Evolutionary conservation across 2,888 invertebrate genomes (phyloP), one percentile per base, ranked within the genome.

Genomic region (Teleiodes luculella): DNA sequence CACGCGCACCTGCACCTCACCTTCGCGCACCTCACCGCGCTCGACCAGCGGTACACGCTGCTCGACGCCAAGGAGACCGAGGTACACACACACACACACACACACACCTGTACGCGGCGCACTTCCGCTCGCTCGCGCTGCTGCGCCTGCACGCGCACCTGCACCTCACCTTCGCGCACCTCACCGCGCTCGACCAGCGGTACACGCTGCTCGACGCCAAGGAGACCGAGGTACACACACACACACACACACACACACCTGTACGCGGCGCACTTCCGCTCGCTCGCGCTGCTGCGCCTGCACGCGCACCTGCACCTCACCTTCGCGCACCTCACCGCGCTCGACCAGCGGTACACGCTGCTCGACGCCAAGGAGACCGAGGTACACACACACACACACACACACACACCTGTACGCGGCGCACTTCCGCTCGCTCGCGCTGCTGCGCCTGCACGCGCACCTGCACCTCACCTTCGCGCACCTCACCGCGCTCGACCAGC

Each of bases 1-100:
- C 98, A 98, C 91, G 95, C 97, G 80, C 98, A 98, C 91, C 94
- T 98, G 87, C 98, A 98, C 92, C 95, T 97, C 91, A 96, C 98
- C 73, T 98, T 98, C 92, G 96, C 96, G 88, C 98, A 98, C 91
- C 94, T 98, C 87, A 97, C 97, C 76, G 95, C 94, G 76, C 90
- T 94, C 72, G 93, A 94, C 81, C 83, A 95, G 82, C 95, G 96
- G 83, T 98, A 97, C 92, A 93, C 94, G 83, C 93, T 98, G 80
- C 95, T 98, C 74, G 98, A 98, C 83, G 93, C 95, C 78, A 97
- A 98, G 92, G 98, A 98, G 91, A 97, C 97, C 33, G 98, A 98
- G 89, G 78, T 76, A 13, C 28, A 33, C 49, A 16, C 37, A n/a
- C 8, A 3, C 20, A 31, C 35, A 10, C n/a, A 51, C 10, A 13